Percentiles rank a stretch among this genome's conserved stretches.
These are phyloP conservation scores for Brachionus paranguensis DNA, from an alignment of 1,140 invertebrate genomes.

Conservation along the genomic window DNA sequence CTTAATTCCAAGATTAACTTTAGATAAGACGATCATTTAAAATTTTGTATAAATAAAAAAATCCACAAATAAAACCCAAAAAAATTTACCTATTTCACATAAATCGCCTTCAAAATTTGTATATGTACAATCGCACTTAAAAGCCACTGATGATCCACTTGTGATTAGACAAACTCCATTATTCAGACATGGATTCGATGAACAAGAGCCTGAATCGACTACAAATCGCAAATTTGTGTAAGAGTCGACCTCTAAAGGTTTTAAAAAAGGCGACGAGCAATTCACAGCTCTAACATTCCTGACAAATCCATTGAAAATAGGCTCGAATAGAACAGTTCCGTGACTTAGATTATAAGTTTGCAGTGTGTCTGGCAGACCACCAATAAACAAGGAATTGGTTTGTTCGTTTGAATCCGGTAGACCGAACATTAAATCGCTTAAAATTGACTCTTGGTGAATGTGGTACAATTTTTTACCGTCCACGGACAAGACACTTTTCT, in stretches of 20 bases:
- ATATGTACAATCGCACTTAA: conserved; percentile 25
- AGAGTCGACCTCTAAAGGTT: background rate
- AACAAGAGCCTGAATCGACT: background rate
- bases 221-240: background rate
- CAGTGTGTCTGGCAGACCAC: conserved; percentile 67
- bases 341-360: conserved; percentile 25
- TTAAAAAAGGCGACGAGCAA: background rate
- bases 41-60: too few relatives aligned
- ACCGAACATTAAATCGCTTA: conserved; percentile 10
- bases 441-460: background rate
- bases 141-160: background rate
- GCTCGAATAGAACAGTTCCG: conserved; percentile 30
- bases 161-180: conserved; percentile 13
- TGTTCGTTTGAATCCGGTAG: background rate
- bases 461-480: conserved; percentile 12
- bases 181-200: conserved; percentile 28
- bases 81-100: background rate
- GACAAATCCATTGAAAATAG: conserved; percentile 10
- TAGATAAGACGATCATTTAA: too few relatives aligned
- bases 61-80: background rate
- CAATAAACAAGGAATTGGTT: conserved; percentile 72
- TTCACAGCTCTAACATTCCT: conserved; percentile 2
- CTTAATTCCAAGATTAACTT: too few relatives aligned
- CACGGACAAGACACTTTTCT: background rate
- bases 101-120: conserved; percentile 17